Conservation (phyloP, 2,888 invertebrate species). For the Loripinus fragilis region DNA sequence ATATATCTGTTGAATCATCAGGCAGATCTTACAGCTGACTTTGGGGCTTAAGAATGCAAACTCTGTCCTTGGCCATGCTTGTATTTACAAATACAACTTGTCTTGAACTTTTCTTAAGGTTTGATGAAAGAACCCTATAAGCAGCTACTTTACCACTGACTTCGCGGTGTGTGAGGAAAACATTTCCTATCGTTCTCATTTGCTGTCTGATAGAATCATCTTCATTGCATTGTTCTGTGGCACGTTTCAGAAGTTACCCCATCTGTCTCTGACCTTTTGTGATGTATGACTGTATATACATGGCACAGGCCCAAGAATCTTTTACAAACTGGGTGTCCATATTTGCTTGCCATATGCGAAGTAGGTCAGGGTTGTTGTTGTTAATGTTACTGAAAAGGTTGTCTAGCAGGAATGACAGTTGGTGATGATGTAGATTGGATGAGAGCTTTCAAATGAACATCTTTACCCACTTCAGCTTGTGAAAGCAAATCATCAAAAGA, state of each 20-base stretch:
- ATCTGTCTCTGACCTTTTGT: conserved; percentile 43
- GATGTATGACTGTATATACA: conserved; percentile 34
- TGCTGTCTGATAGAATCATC: conserved; percentile 40
- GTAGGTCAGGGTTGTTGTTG: conserved; percentile 49
- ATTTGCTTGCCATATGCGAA: conserved; percentile 53
- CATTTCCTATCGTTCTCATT: conserved; percentile 45
- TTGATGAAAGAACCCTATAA: conserved; percentile 57
- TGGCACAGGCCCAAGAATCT: conserved; percentile 56
- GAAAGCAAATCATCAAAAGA: conserved; percentile 14
- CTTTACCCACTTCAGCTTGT: not conserved
- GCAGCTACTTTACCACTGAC: conserved; percentile 70
- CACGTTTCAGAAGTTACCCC: conserved; percentile 42
- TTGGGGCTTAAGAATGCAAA: conserved; percentile 45
- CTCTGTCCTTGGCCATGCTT: conserved; percentile 43
- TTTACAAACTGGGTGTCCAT: conserved; percentile 58
- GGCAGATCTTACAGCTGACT: conserved; percentile 40
- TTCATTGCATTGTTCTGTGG: conserved; percentile 41
- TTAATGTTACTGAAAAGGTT: conserved; percentile 47
- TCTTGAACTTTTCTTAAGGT: conserved; percentile 47
- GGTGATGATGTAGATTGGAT: not conserved
- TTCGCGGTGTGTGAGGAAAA: conserved; percentile 60
- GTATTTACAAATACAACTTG: conserved; percentile 59
- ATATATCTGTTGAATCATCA: conserved; percentile 49
- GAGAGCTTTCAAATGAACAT: not conserved
- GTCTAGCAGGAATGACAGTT: conserved; percentile 50